Evolutionary conservation across 1,140 invertebrate species (phyloP).

Genomic region (Brachionus sp.): DNA sequence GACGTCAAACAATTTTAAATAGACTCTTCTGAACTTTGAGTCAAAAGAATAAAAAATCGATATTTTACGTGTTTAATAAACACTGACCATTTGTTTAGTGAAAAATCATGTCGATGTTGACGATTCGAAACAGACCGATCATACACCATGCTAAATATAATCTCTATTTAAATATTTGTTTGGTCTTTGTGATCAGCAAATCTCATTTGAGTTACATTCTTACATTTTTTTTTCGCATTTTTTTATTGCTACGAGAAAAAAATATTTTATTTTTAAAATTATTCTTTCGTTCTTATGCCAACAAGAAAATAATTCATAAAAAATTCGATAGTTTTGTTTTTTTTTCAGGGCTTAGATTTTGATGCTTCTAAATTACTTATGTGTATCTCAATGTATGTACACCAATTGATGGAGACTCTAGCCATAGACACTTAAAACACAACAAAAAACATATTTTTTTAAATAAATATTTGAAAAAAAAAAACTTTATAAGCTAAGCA

Average conservation of each 20-base stretch:
- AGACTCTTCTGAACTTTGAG: neutral
- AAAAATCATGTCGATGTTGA: neutral
- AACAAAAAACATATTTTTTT: too few species aligned
- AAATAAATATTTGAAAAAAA: too few species aligned
- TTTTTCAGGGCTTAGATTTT: neutral
- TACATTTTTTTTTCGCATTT: neutral
- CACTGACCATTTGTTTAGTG: neutral
- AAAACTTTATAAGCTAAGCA: too few species aligned
- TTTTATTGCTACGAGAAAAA: conserved; percentile 2
- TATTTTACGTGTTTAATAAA: neutral
- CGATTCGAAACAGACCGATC: neutral
- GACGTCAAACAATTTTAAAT: neutral
- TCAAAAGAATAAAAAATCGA: neutral
- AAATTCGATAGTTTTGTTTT: neutral
- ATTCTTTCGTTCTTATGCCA: neutral
- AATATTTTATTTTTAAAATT: neutral
- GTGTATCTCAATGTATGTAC: neutral
- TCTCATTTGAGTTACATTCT: neutral
- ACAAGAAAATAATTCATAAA: conserved; percentile 5
- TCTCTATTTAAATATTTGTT: neutral
- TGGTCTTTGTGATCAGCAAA: neutral
- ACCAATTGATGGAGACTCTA: neutral
- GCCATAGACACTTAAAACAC: too few species aligned
- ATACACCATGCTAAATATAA: neutral
- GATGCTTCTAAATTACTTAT: neutral